Conservation (phyloP, 2,888 invertebrate genomes). For the Scaptomyza tumidula region DNA sequence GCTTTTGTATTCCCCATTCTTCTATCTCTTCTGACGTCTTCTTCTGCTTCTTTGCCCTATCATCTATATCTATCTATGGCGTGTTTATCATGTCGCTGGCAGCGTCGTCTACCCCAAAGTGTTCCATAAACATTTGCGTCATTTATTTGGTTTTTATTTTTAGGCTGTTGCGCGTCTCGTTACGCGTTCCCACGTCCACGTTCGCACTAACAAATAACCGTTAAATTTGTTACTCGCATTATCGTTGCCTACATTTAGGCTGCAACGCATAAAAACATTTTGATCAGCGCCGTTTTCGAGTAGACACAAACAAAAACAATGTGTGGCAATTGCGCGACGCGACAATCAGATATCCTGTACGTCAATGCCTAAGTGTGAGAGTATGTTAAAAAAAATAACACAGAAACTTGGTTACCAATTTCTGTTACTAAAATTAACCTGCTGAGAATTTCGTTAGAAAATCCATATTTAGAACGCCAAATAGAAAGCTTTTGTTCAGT, state of each 20-base stretch:
- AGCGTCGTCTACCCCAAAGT: slow-evolving; percentile 44
- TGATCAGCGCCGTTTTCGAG: slow-evolving; percentile 5
- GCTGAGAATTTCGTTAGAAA: neutral
- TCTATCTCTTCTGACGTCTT: neutral
- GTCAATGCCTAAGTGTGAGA: no score
- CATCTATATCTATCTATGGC: slow-evolving; percentile 16
- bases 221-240: slow-evolving; percentile 22
- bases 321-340: no score
- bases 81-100: slow-evolving; percentile 20
- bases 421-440: no score
- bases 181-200: slow-evolving; percentile 5
- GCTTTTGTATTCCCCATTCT: slow-evolving; percentile 5
- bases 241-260: slow-evolving; percentile 59
- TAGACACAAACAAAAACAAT: neutral
- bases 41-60: neutral
- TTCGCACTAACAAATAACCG: slow-evolving; percentile 32
- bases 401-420: no score
- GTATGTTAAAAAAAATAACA: no score
- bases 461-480: slow-evolving; percentile 8
- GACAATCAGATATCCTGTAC: neutral
- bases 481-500: slow-evolving; percentile 21
- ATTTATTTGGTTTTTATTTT: slow-evolving; percentile 63
- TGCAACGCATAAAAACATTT: slow-evolving; percentile 51
- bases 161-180: slow-evolving; percentile 44
- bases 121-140: slow-evolving; percentile 57